Evolutionary conservation across 2,113 vertebrate genomes (phyloP), one percentile per base, ranked within the genome.

Genomic region (Esox niger): DNA sequence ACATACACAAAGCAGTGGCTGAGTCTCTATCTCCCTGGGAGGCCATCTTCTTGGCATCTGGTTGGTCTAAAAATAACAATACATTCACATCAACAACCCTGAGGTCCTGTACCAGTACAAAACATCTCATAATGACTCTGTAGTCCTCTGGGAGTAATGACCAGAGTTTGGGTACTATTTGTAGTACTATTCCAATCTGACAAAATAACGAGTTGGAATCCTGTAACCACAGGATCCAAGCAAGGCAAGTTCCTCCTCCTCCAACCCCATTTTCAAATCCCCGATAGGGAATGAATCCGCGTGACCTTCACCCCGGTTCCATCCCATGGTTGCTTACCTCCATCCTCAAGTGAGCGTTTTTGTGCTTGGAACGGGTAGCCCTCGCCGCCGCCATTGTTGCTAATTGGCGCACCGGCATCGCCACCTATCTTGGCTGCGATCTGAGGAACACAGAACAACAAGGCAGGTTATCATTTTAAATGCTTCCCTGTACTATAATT

Each of bases 391-490:
- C 89, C 92, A 56, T 90, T 94, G 89, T 96, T 96, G 84, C 94
- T 95, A 70, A 93, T 90, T 46, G 93, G 86, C 0, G 92, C 86
- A 1, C 88, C 91, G 1, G 91, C 84, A 1, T 98, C 95, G 7
- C 95, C 95, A 32, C 95, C 95, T 3, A 98, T 98, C 87, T 98
- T 98, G 70, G 95, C 95, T 78, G 95, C 95, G 30, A 98, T 98
- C 95, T 98, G 71, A 6, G n/a, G 6, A 84, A 31, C n/a, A 38
- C 17, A 20, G n/a, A n/a, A n/a, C n/a, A n/a, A n/a, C n/a, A n/a
- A n/a, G n/a, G n/a, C n/a, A n/a, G n/a, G n/a, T n/a, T n/a, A n/a
- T n/a, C n/a, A n/a, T n/a, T n/a, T n/a, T n/a, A n/a, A n/a, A n/a
- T n/a, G n/a, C n/a, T n/a, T n/a, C n/a, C n/a, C n/a, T n/a, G n/a